phyloP scores from a whole-genome alignment of 2,113 vertebrate species.

The Arenaria interpres region DNA sequence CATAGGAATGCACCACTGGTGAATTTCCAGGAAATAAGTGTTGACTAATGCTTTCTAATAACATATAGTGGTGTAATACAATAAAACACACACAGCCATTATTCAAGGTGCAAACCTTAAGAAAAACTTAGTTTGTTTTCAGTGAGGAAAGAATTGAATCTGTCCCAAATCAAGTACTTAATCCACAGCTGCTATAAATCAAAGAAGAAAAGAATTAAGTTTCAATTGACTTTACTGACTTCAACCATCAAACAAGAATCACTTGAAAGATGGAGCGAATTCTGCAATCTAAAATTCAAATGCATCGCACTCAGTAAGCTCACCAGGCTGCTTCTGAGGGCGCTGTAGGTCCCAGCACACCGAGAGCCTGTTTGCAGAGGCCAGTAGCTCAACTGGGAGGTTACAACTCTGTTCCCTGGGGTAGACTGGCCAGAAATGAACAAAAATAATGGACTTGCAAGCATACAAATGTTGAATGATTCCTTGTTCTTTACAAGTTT shows the following conservation, averaged over 20 bases:
- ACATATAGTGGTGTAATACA: conserved; percentile 25
- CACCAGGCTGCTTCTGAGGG: neutral
- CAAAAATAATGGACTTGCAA: neutral
- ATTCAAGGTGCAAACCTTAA: conserved; percentile 58
- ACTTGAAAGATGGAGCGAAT: conserved; percentile 50
- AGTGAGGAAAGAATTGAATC: conserved; percentile 63
- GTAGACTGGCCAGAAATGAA: neutral
- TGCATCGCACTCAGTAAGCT: neutral
- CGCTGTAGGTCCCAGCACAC: neutral
- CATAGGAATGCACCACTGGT: neutral
- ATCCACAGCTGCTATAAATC: conserved; percentile 78
- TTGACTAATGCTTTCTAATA: conserved; percentile 42
- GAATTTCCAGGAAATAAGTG: neutral
- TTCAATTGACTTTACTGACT: conserved; percentile 79
- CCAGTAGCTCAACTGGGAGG: neutral
- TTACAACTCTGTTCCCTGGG: neutral
- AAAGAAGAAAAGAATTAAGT: conserved; percentile 78
- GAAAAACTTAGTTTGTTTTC: conserved; percentile 63
- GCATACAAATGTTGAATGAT: neutral
- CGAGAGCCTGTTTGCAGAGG: neutral
- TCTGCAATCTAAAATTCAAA: conserved; percentile 60
- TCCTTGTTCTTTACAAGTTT: neutral
- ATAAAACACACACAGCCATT: conserved; percentile 56
- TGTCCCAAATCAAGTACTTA: conserved; percentile 69
- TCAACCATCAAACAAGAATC: conserved; percentile 57